Base-by-base conservation (phyloP, 37 sponge, comb jelly and placozoan species). In the Bolinopsis microptera region DNA sequence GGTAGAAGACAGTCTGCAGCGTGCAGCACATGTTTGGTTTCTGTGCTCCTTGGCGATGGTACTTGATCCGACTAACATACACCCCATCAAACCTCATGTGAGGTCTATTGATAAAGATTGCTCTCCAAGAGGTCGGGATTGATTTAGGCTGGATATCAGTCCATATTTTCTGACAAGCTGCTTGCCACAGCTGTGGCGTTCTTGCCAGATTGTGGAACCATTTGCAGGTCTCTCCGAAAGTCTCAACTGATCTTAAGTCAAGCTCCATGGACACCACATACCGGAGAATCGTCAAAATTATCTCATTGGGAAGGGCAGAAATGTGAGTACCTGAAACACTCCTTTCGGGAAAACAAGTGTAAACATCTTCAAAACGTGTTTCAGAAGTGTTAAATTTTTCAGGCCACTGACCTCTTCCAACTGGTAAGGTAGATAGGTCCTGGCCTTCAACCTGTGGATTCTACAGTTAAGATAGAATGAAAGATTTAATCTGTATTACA, bases 1-100 rank as follows among this genome's bases (percentile, higher is more conserved):
- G 90, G 61, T 86, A 86, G 48, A 86, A 86, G 0, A 86, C 90
- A 30, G 90, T 86, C 35, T 86, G 90, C 0, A 86, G 90, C 0
- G 90, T 41, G 61, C 90, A 86, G 61, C 90, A 86, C 18, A 33
- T 40, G 26, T 41, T 86, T 23, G 90, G 90, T 40, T 34, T 86
- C 30, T 86, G 90, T 34, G 38, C 90, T 24, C 90, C 90, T 28
- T 33, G 27, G 23, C 90, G 32, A 25, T 86, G 31, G 22, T 86
- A 86, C 67, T 86, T 86, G 32, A 86, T 86, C 28, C 90, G 1
- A 86, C 35, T 86, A 21, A 86, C 61, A 41, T 86, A 86, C 26
- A 86, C 90, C 0, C 90, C 90, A 86, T 86, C 90, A 86, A 86
- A 86, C 25, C 90, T 13, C n/a, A 86, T 35, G 90, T 86, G 90